Conservation (phyloP, 2,797 vertebrate genomes). For the Gymnodraco acuticeps region DNA sequence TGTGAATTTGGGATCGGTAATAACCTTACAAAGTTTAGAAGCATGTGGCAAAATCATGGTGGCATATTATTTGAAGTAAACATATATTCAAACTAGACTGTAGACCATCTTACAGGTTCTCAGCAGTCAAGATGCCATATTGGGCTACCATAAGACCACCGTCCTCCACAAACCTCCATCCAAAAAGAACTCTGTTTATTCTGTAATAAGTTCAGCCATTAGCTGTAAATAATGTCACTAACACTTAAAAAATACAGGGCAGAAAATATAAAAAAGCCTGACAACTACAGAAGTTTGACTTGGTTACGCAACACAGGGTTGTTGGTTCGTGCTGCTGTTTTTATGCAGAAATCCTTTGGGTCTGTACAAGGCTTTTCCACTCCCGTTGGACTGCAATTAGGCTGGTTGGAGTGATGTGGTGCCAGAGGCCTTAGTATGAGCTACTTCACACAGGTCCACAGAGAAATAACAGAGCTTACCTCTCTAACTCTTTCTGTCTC, state of each 20-base stretch:
- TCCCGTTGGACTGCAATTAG: slow-evolving; percentile 83
- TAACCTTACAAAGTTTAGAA: neutral
- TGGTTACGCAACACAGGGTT: slow-evolving; percentile 67
- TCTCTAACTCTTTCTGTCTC: slow-evolving; percentile 69
- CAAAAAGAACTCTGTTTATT: slow-evolving; percentile 17
- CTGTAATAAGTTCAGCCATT: slow-evolving; percentile 32
- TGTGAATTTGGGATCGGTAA: neutral
- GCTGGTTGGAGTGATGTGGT: slow-evolving; percentile 80
- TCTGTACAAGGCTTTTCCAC: slow-evolving; percentile 69
- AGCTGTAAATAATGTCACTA: slow-evolving; percentile 38
- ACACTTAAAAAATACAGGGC: slow-evolving; percentile 25
- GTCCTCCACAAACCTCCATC: neutral
- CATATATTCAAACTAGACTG: neutral
- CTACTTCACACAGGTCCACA: slow-evolving; percentile 77
- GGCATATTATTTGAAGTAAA: neutral
- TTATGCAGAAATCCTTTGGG: slow-evolving; percentile 75
- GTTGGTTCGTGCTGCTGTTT: slow-evolving; percentile 70
- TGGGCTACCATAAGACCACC: neutral
- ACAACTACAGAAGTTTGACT: slow-evolving; percentile 61
- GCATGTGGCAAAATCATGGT: neutral
- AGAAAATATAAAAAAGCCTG: slow-evolving; percentile 51
- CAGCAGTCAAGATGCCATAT: neutral
- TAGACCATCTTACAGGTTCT: too few relatives aligned
- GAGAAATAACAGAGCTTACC: slow-evolving; percentile 79
- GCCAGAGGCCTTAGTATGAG: slow-evolving; percentile 82